phyloP scores from a whole-genome alignment of 2,113 vertebrate species.

The Butorides virescens region DNA sequence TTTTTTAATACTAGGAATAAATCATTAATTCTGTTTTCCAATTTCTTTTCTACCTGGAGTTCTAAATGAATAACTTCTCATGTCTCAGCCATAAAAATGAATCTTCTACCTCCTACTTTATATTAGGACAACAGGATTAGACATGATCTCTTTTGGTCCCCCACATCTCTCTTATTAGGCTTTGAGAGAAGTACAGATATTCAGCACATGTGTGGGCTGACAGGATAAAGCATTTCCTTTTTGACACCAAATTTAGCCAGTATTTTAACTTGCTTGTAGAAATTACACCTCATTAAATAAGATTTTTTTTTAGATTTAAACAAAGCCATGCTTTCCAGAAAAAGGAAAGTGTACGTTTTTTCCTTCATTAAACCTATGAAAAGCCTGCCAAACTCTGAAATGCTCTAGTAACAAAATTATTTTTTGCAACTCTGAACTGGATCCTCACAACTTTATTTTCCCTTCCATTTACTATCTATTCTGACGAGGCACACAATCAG shows the following conservation, averaged over 20 bases:
- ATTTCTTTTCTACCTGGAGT: not conserved
- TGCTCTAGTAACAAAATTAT: not conserved
- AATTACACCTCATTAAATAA: not conserved
- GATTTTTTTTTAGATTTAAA: not conserved
- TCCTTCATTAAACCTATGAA: not conserved
- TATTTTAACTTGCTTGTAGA: not conserved
- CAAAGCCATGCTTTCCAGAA: not conserved
- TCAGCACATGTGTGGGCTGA: not conserved
- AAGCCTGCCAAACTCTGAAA: not conserved
- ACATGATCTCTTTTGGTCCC: not conserved
- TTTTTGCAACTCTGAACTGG: not conserved
- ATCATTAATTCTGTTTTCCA: not conserved
- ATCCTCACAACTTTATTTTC: not conserved
- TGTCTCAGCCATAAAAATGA: not conserved
- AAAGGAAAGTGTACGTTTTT: not conserved
- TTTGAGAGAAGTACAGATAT: not conserved
- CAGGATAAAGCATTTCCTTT: not conserved
- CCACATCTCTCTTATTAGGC: not conserved
- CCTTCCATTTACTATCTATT: not conserved
- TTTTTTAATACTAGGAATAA: not conserved
- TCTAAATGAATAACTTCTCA: not conserved
- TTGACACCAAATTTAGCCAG: not conserved
- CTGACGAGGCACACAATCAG: not conserved
- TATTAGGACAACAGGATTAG: not conserved
- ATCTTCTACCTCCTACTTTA: not conserved